These are phyloP conservation scores for Empis livida DNA, from an alignment of 2,888 invertebrate genomes.

Conservation along the genomic window DNA sequence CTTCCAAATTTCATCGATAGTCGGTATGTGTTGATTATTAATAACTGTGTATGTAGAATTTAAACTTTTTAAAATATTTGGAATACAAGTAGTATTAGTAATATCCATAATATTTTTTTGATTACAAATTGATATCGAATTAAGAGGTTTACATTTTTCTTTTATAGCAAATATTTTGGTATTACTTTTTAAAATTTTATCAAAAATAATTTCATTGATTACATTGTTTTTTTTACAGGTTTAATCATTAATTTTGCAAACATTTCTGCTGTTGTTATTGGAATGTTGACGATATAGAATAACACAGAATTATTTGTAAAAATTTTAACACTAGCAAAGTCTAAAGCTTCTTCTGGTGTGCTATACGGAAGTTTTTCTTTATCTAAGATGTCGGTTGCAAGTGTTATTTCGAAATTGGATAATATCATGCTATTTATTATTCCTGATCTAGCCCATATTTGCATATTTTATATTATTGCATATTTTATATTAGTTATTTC, in stretches of 20 bases:
- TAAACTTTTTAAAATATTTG: constrained; percentile 10
- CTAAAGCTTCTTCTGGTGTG: constrained; percentile 8
- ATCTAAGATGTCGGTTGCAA: constrained; percentile 9
- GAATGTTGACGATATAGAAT: constrained; percentile 7
- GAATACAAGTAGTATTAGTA: constrained; percentile 10
- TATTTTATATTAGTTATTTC: constrained; percentile 5
- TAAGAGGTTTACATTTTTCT: constrained; percentile 6
- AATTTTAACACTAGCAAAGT: constrained; percentile 6
- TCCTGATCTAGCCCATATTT: constrained; percentile 10
- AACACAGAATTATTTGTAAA: constrained; percentile 2
- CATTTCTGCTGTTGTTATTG: constrained; percentile 6
- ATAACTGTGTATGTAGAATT: constrained; percentile 8
- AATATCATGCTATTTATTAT: constrained; percentile 13
- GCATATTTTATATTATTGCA: too few relatives aligned
- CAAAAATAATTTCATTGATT: constrained; percentile 7
- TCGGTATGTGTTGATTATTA: constrained; percentile 9
- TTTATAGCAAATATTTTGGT: constrained; percentile 6
- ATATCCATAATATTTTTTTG: constrained; percentile 8
- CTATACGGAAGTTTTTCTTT: constrained; percentile 10
- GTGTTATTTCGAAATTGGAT: constrained; percentile 11
- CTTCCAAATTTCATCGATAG: constrained; percentile 9
- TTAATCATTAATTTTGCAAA: constrained; percentile 8
- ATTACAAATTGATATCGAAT: constrained; percentile 8
- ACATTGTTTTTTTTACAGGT: constrained; percentile 7
- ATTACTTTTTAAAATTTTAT: constrained; percentile 6